Percentiles rank a stretch among this genome's conserved stretches.
These are phyloP conservation scores for Helicoverpa assulta DNA, from an alignment of 2,888 invertebrate species.

Conservation along the genomic window DNA sequence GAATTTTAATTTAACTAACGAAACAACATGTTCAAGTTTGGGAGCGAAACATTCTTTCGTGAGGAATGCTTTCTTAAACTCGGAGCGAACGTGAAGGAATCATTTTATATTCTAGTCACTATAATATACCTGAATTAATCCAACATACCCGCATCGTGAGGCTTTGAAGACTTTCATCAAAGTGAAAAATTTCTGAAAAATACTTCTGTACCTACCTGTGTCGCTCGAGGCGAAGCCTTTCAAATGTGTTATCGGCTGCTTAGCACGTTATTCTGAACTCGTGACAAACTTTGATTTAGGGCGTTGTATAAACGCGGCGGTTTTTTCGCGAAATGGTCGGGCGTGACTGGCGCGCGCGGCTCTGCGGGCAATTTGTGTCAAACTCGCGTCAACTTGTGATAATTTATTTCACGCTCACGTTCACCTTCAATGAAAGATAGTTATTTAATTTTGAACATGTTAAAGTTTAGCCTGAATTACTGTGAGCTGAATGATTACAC, in stretches of 20 bases:
- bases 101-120: no score
- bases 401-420: constrained; percentile 65
- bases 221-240: constrained; percentile 11
- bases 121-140: no score
- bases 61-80: background rate
- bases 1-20: constrained; percentile 24
- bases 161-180: constrained; percentile 25
- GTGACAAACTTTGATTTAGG: constrained; percentile 67
- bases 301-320: constrained; percentile 49
- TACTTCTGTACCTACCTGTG: constrained; percentile 3
- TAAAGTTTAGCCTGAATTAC: constrained; percentile 38
- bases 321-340: constrained; percentile 34
- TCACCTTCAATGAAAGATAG: constrained; percentile 60
- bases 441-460: constrained; percentile 67
- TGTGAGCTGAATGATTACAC: constrained; percentile 14
- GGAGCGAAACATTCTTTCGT: background rate
- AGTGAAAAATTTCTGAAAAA: constrained; percentile 44
- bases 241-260: constrained; percentile 10
- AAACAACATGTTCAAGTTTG: constrained; percentile 1
- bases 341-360: constrained; percentile 12
- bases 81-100: background rate
- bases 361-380: constrained; percentile 61
- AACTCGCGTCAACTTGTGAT: constrained; percentile 64
- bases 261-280: constrained; percentile 37
- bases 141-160: constrained; percentile 16